Percentiles rank a stretch among this genome's conserved stretches.
phyloP scores from a whole-genome alignment of 2,113 vertebrate genomes.

The Vulpes vulpes region DNA sequence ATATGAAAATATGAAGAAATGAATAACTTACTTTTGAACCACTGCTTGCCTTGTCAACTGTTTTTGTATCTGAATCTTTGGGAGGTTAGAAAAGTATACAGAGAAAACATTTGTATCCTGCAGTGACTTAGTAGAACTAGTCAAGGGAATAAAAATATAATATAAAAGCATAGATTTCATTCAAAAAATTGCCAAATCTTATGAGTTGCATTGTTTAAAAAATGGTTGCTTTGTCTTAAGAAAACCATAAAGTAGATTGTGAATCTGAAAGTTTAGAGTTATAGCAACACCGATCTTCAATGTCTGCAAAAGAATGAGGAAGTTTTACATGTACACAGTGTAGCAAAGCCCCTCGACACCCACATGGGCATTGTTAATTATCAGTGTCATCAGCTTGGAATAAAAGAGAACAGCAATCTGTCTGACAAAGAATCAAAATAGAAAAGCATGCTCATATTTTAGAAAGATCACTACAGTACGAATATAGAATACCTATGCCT shows the following conservation, averaged over 20 bases:
- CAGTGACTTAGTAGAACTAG: background rate
- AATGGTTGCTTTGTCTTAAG: background rate
- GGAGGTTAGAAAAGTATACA: background rate
- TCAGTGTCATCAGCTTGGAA: background rate
- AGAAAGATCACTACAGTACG: background rate
- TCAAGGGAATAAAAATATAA: background rate
- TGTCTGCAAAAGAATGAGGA: background rate
- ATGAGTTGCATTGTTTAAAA: background rate
- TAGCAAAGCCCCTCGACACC: background rate
- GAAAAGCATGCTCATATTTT: background rate
- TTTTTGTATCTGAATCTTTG: background rate
- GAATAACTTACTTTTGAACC: background rate
- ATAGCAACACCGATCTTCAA: background rate
- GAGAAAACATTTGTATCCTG: background rate
- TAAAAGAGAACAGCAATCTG: background rate
- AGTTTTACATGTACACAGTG: background rate
- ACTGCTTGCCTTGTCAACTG: background rate
- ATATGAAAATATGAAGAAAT: background rate
- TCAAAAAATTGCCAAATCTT: background rate
- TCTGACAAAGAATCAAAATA: background rate
- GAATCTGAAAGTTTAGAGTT: conserved; percentile 31
- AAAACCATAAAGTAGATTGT: background rate
- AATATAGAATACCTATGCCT: background rate
- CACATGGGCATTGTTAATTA: background rate
- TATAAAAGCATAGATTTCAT: background rate